Evolutionary conservation across 2,797 vertebrate species (phyloP).

Genomic region (Artibeus jamaicensis): DNA sequence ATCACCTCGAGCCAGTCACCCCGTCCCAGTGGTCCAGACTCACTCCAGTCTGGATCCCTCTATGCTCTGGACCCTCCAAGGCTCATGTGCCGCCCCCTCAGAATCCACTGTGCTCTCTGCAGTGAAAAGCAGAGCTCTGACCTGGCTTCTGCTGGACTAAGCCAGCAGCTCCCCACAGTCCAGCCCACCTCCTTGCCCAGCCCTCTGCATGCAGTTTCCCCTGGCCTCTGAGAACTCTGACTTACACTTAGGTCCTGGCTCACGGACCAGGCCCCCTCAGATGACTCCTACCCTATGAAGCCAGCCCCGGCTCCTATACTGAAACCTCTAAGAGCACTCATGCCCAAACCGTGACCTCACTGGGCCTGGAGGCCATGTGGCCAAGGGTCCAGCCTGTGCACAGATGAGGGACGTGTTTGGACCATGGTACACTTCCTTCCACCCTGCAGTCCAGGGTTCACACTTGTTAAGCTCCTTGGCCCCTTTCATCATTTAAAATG

Average conservation of each 20-base stretch:
- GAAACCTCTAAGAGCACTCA: neutral
- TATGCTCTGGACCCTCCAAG: neutral
- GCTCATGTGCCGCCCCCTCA: neutral
- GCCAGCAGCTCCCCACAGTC: neutral
- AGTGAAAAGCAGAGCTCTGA: neutral
- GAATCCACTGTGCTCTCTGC: neutral
- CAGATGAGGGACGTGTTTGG: neutral
- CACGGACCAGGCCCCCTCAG: neutral
- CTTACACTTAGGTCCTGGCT: neutral
- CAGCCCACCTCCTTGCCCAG: neutral
- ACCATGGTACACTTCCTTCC: neutral
- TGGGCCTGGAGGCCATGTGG: fast-evolving
- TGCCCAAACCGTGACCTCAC: neutral
- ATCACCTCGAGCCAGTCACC: neutral
- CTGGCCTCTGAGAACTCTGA: neutral
- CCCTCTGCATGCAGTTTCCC: neutral
- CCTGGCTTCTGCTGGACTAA: neutral
- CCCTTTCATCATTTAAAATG: neutral
- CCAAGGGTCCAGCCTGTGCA: neutral
- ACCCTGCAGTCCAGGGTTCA: neutral
- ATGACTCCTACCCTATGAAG: neutral
- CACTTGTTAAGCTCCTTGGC: neutral
- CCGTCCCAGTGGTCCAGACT: neutral
- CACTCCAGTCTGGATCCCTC: neutral
- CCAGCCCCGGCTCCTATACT: neutral